Conservation (phyloP, 64 coral and sea anemone species). For the Porites lutea region DNA sequence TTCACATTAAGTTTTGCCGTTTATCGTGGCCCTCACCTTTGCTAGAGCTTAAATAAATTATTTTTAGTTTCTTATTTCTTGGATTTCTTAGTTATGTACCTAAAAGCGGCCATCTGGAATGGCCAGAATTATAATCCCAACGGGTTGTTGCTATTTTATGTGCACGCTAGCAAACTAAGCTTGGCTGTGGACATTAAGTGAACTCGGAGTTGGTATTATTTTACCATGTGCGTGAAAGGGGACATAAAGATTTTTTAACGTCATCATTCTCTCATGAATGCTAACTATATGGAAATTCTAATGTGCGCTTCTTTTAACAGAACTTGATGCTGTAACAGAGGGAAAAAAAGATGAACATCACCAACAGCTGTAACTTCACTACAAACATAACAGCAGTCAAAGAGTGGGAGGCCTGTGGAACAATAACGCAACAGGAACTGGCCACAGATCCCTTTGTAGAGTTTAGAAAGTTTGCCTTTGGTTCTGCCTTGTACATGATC, state of each 20-base stretch:
- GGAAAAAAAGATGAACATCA: too few relatives aligned
- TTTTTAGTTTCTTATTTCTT: neutral
- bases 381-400: neutral
- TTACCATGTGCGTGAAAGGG: too few relatives aligned
- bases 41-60: neutral
- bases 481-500: conserved; percentile 6
- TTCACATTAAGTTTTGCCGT: neutral
- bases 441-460: neutral
- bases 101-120: neutral
- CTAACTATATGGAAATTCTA: too few relatives aligned
- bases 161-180: neutral
- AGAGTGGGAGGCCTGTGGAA: neutral
- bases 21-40: neutral
- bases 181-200: too few relatives aligned
- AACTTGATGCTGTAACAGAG: too few relatives aligned
- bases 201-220: too few relatives aligned
- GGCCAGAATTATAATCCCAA: neutral
- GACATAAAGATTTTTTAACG: too few relatives aligned
- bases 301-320: too few relatives aligned
- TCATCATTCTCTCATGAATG: too few relatives aligned
- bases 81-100: neutral
- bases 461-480: neutral
- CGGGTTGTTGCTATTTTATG: neutral
- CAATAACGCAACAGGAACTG: too few relatives aligned
- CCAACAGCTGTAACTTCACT: neutral